These are phyloP conservation scores for Sclerodermus sp. DNA, from an alignment of 2,888 invertebrate species.

Conservation along the genomic window DNA sequence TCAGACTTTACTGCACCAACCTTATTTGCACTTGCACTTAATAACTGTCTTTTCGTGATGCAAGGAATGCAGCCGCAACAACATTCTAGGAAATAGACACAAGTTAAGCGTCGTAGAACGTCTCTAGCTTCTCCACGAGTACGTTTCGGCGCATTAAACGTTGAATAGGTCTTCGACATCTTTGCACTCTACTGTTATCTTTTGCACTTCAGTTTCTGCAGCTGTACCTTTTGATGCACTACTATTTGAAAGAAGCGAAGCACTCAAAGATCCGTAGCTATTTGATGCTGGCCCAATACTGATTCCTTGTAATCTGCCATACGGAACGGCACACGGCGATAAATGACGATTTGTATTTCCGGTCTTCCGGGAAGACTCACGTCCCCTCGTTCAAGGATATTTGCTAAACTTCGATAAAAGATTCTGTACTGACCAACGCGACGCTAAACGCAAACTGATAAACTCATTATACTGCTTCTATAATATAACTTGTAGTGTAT, in stretches of 20 bases:
- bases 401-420: not conserved
- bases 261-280: too few species aligned
- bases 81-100: slow-evolving; percentile 28
- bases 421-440: too few species aligned
- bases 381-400: slow-evolving; percentile 24
- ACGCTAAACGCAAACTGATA: too few species aligned
- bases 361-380: slow-evolving; percentile 12
- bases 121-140: slow-evolving; percentile 7
- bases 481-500: too few species aligned
- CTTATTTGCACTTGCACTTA: too few species aligned
- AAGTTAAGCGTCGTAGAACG: slow-evolving; percentile 26
- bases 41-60: too few species aligned
- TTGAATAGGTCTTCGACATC: slow-evolving; percentile 31
- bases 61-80: slow-evolving; percentile 25
- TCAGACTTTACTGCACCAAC: too few species aligned
- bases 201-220: too few species aligned
- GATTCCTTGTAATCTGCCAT: slow-evolving; percentile 20
- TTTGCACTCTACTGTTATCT: not conserved
- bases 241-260: too few species aligned
- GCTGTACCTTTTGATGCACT: too few species aligned
- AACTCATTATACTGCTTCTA: too few species aligned
- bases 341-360: slow-evolving; percentile 33
- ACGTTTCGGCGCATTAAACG: slow-evolving; percentile 23
- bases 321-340: slow-evolving; percentile 30
- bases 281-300: too few species aligned